phyloP scores from a whole-genome alignment of 2,113 vertebrate species.

The Crotophaga sulcirostris region DNA sequence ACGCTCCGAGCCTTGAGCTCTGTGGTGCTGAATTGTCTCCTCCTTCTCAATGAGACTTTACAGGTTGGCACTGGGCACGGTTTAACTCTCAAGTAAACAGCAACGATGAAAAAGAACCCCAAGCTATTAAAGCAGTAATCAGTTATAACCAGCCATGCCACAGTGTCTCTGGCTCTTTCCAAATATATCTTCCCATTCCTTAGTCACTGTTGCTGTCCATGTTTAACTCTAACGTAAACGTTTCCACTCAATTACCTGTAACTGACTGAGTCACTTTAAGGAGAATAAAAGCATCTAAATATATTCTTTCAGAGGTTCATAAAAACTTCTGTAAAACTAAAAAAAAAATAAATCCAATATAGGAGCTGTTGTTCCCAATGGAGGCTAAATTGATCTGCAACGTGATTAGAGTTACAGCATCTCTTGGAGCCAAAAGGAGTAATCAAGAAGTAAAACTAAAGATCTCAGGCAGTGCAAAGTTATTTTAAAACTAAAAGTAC shows the following conservation, averaged over 20 bases:
- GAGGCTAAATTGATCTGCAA: background rate
- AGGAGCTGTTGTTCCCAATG: accelerated
- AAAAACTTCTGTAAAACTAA: background rate
- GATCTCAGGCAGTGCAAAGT: background rate
- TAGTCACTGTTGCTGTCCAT: background rate
- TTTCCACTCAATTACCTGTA: background rate
- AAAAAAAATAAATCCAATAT: background rate
- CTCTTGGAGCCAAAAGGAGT: background rate
- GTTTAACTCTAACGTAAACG: background rate
- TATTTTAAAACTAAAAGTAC: background rate
- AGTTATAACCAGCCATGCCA: background rate
- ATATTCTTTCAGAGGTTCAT: background rate
- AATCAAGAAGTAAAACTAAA: background rate
- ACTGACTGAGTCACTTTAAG: background rate
- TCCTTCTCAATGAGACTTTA: background rate
- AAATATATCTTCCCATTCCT: background rate
- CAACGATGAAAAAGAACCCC: background rate
- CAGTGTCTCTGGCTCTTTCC: background rate
- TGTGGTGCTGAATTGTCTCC: accelerated
- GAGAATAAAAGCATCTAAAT: background rate
- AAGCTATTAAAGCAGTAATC: background rate
- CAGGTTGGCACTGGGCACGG: background rate
- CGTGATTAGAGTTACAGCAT: background rate
- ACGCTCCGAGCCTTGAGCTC: accelerated
- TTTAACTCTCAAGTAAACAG: background rate